Conservation (phyloP, 92 coral and sea anemone genomes). For the Umimayanthus chanpuru region DNA sequence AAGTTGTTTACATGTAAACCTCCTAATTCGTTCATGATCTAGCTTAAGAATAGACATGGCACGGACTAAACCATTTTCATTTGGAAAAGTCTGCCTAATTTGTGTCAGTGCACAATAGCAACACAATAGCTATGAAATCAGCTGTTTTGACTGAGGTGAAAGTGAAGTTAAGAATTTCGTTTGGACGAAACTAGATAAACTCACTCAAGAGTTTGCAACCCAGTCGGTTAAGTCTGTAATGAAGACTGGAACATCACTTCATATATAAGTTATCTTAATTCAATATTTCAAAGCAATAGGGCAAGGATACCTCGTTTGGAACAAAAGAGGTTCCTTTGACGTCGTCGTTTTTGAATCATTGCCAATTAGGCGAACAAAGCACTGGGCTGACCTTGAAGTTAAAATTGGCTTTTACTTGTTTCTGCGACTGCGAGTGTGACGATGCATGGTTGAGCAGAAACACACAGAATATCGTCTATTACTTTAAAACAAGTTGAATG, state of each 20-base stretch:
- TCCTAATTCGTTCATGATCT: no score
- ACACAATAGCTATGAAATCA: not conserved
- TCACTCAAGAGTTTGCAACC: not conserved
- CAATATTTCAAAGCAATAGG: not conserved
- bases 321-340: not conserved
- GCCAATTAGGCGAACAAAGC: not conserved
- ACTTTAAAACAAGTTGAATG: no score
- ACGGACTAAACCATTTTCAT: not conserved
- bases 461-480: not conserved
- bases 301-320: not conserved
- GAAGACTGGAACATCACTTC: not conserved
- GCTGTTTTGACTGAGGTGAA: not conserved
- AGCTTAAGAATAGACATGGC: not conserved
- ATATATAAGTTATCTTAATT: not conserved
- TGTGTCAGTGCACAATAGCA: not conserved
- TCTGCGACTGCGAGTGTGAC: no score
- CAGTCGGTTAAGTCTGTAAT: not conserved
- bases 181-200: not conserved
- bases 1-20: not conserved
- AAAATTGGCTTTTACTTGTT: not conserved
- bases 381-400: not conserved
- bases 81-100: not conserved
- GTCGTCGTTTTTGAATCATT: not conserved
- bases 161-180: no score
- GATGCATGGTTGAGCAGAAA: not conserved